Base-by-base conservation (phyloP, 2,888 invertebrate genomes). In the Tineola bisselliella region DNA sequence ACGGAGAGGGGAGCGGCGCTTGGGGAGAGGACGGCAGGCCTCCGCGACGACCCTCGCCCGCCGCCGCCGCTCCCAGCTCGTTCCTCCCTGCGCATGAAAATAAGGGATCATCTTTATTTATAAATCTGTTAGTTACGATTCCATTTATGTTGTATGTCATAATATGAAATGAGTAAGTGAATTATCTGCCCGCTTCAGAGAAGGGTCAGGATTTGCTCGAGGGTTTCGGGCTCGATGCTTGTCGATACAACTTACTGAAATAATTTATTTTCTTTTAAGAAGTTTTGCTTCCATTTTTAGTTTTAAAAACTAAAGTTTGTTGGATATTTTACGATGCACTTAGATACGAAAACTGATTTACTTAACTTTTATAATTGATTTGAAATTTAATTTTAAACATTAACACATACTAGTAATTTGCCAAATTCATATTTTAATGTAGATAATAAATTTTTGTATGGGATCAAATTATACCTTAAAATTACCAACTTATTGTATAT, bases 31-130 rank as follows among this genome's bases (percentile, higher is more conserved):
- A 72, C 0, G 72, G 74, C 58, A 63, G 71, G 5, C 72, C 70
- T 33, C 69, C 70, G 61, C 72, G 73, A 33, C 43, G 44, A 3
- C 44, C 59, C 19, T 38, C 44, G n/a, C 74, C 79, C 3, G 77
- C 75, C 0, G 81, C 82, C 0, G 81, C 82, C 6, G 79, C 81
- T 0, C 84, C 84, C 0, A 84, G 82, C 71, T 82, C 86, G 1
- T 80, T 68, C 63, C 70, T 84, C 1, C 84, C 86, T 1, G 79
- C 81, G 6, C 70, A 74, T 8, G 74, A 78, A 63, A 84, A 80
- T 64, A 71, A 70, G 61, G 78, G 77, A 1, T 61, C 68, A 12
- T 58, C 64, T 54, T 61, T 68, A 58, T 62, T 65, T 60, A 43
- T 64, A 48, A 65, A 66, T 61, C 60, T 66, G 31, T 63, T 70